These are phyloP conservation scores for Bombylius major DNA, from an alignment of 2,888 invertebrate genomes.

Conservation along the genomic window DNA sequence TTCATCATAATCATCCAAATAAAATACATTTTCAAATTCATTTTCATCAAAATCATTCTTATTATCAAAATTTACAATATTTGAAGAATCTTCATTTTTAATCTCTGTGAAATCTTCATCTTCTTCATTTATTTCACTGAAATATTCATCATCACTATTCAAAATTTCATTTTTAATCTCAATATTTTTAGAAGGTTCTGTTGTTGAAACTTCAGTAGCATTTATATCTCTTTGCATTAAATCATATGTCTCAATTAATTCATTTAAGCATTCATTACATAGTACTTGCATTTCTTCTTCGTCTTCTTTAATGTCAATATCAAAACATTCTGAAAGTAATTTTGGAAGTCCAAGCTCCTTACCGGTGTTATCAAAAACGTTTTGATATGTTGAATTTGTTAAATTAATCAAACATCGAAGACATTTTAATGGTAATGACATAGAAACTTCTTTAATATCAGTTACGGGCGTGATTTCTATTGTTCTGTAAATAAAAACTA, in stretches of 20 bases:
- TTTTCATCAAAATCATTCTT: not conserved
- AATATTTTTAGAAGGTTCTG: not conserved
- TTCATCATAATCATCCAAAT: constrained; percentile 8
- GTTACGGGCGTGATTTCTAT: not conserved
- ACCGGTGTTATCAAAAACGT: constrained; percentile 30
- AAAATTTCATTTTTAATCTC: not conserved
- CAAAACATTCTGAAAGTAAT: constrained; percentile 22
- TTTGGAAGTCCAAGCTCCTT: constrained; percentile 23
- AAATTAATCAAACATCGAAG: constrained; percentile 19
- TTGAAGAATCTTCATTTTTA: not conserved
- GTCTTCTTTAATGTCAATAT: constrained; percentile 17
- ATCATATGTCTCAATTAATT: constrained; percentile 26
- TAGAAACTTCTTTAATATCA: too few relatives aligned
- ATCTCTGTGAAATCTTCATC: not conserved
- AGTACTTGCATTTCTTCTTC: constrained; percentile 16
- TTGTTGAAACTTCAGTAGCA: not conserved
- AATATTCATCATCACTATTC: not conserved
- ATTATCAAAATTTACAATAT: not conserved
- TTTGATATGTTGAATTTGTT: constrained; percentile 18
- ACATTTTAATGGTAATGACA: constrained; percentile 12
- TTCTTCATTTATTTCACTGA: constrained; percentile 1
- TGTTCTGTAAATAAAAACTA: too few relatives aligned
- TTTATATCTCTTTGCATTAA: constrained; percentile 12
- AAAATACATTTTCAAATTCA: constrained; percentile 6
- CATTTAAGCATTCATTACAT: constrained; percentile 25